Percentiles rank a stretch among this genome's conserved stretches.
phyloP scores from a whole-genome alignment of 64 coral and sea anemone genomes.

The Actinia tenebrosa region DNA sequence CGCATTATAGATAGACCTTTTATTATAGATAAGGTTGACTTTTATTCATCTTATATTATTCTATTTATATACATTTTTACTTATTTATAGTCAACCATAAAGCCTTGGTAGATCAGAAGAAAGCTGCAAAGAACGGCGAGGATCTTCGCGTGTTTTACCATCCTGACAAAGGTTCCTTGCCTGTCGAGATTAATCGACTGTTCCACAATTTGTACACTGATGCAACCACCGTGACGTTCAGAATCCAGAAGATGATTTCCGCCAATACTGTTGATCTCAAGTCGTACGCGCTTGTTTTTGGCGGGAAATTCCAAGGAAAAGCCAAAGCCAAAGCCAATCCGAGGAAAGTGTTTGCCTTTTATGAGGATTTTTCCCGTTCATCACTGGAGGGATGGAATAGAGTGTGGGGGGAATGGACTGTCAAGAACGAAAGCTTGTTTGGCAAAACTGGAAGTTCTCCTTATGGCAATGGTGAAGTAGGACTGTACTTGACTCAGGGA shows the following conservation, averaged over 20 bases:
- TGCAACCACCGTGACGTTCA: conserved; percentile 37
- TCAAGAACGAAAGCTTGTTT: conserved; percentile 40
- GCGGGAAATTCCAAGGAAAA: conserved; percentile 13
- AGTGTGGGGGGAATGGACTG: conserved; percentile 39
- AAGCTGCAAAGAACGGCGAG: conserved; percentile 34
- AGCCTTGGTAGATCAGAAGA: neutral
- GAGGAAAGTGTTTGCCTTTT: conserved; percentile 61
- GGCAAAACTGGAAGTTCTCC: conserved; percentile 43
- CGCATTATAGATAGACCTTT: too few relatives aligned
- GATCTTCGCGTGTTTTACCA: conserved; percentile 75
- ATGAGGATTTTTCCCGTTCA: conserved; percentile 53
- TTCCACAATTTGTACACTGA: conserved; percentile 30
- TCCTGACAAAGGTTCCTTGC: neutral
- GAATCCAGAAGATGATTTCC: conserved; percentile 35
- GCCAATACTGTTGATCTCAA: conserved; percentile 19
- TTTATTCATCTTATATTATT: too few relatives aligned
- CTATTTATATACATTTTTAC: too few relatives aligned
- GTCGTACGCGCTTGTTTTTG: conserved; percentile 58
- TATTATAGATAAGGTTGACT: too few relatives aligned
- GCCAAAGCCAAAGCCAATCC: neutral
- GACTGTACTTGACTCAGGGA: conserved; percentile 37
- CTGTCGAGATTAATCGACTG: conserved; percentile 55
- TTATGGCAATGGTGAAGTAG: conserved; percentile 27
- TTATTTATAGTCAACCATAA: neutral
- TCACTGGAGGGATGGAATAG: conserved; percentile 36